These are phyloP conservation scores for Hydrozoanthus gracilis DNA, from an alignment of 92 coral and sea anemone genomes.

Conservation along the genomic window DNA sequence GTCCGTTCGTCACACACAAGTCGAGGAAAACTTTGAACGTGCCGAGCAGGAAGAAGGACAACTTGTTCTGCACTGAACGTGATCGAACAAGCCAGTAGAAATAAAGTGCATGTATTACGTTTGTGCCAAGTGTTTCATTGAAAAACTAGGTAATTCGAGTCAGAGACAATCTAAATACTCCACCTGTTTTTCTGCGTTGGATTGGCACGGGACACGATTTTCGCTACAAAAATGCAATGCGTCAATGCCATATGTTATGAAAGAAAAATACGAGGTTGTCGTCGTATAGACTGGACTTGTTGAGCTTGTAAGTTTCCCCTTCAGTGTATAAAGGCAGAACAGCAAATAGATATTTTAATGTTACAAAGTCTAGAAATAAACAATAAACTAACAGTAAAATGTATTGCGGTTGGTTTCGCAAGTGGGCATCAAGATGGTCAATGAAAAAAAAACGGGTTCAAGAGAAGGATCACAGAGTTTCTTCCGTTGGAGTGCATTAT, in stretches of 20 bases:
- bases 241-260: constrained; percentile 26
- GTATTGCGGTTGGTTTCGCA: constrained; percentile 34
- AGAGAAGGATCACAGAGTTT: constrained; percentile 32
- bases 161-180: constrained; percentile 2
- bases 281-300: constrained; percentile 36
- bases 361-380: background rate
- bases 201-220: constrained; percentile 33
- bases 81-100: constrained; percentile 23
- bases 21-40: constrained; percentile 15
- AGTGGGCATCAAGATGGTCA: constrained; percentile 46
- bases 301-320: constrained; percentile 28
- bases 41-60: constrained; percentile 11
- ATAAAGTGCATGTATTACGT: constrained; percentile 33
- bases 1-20: constrained; percentile 8
- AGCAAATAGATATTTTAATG: constrained; percentile 7
- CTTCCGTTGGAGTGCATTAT: constrained; percentile 17
- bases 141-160: constrained; percentile 12
- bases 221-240: constrained; percentile 29
- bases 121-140: constrained; percentile 34
- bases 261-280: constrained; percentile 27
- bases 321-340: background rate
- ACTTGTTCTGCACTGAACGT: constrained; percentile 21
- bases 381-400: constrained; percentile 23
- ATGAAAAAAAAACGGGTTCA: constrained; percentile 26
- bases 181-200: constrained; percentile 12